Conservation (phyloP, 2,888 invertebrate genomes). For the Helicoverpa assulta region DNA sequence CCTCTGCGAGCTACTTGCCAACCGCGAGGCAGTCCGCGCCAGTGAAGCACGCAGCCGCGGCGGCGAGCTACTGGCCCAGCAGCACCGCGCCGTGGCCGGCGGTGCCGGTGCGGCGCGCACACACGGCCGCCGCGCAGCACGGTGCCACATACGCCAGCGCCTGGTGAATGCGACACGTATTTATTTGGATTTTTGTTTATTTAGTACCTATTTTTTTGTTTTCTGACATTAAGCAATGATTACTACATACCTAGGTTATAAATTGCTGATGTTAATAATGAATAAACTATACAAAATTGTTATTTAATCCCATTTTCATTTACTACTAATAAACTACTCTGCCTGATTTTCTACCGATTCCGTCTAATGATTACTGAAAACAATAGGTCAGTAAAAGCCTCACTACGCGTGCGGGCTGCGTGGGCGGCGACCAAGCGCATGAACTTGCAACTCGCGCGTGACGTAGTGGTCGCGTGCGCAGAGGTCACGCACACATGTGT, state of each 20-base stretch:
- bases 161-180: constrained; percentile 14
- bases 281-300: too few species aligned
- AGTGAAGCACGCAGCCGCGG: constrained; percentile 12
- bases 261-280: too few species aligned
- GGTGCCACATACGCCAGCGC: constrained; percentile 35
- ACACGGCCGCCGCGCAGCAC: constrained; percentile 14
- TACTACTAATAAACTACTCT: too few species aligned
- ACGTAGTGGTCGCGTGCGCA: not conserved
- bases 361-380: too few species aligned
- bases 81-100: constrained; percentile 4
- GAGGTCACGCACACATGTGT: not conserved
- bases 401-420: not conserved
- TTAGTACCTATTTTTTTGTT: not conserved
- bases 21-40: too few species aligned
- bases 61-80: not conserved
- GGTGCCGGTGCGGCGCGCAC: constrained; percentile 26
- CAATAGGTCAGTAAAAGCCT: not conserved
- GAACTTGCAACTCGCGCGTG: constrained; percentile 35
- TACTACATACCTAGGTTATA: too few species aligned
- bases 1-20: too few species aligned
- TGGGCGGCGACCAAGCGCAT: not conserved
- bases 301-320: too few species aligned
- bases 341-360: too few species aligned
- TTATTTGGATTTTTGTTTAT: constrained; percentile 8
- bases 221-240: constrained; percentile 8